phyloP scores from a whole-genome alignment of 1,140 invertebrate genomes.

The Lasioglossum albipes region DNA sequence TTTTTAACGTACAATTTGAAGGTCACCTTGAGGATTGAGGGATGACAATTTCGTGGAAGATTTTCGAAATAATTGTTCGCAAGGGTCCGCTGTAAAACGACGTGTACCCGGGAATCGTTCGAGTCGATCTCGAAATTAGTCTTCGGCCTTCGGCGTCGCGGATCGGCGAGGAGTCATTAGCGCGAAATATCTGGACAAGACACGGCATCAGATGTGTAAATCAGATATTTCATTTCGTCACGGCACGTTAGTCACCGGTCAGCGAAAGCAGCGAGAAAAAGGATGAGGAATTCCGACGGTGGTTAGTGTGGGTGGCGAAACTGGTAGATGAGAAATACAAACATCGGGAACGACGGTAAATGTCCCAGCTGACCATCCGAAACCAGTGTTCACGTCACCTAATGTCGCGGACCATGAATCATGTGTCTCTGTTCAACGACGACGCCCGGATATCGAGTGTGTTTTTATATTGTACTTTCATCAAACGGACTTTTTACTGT shows the following conservation, averaged over 20 bases:
- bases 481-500: not conserved
- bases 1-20: too few species aligned
- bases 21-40: too few species aligned
- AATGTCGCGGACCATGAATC: constrained; percentile 25
- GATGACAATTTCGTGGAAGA: too few species aligned
- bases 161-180: constrained; percentile 27
- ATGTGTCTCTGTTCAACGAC: constrained; percentile 2
- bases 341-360: constrained; percentile 63
- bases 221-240: constrained; percentile 67
- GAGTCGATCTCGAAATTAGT: constrained; percentile 10
- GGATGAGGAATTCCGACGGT: constrained; percentile 19
- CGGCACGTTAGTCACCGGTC: constrained; percentile 54
- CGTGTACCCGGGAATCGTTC: not conserved
- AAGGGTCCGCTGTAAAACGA: not conserved
- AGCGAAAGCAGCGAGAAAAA: constrained; percentile 22
- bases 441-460: not conserved
- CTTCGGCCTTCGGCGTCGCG: not conserved
- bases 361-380: constrained; percentile 31
- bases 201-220: constrained; percentile 58
- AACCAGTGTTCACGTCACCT: constrained; percentile 45
- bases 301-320: constrained; percentile 69
- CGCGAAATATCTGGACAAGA: constrained; percentile 32
- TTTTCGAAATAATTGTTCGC: too few species aligned
- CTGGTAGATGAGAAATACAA: constrained; percentile 78
- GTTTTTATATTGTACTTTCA: constrained; percentile 4